phyloP scores from a whole-genome alignment of 2,113 vertebrate genomes.

The Heliornis fulica region DNA sequence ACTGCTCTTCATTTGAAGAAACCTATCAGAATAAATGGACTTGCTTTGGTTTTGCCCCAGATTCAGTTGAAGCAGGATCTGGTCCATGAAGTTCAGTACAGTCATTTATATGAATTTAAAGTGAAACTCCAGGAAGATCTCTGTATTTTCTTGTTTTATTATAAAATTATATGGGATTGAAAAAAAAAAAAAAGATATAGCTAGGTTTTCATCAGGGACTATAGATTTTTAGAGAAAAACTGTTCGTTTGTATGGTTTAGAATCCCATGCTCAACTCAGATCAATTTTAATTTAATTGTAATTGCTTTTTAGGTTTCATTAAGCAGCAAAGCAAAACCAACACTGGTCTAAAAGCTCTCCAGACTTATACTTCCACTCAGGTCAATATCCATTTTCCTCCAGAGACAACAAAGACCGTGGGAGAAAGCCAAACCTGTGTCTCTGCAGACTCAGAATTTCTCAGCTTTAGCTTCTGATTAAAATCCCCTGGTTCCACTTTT shows the following conservation, averaged over 20 bases:
- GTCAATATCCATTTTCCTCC: not conserved
- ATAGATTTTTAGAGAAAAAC: not conserved
- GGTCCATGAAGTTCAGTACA: not conserved
- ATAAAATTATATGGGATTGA: not conserved
- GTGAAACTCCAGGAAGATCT: not conserved
- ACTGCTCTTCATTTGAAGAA: not conserved
- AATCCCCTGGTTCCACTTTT: not conserved
- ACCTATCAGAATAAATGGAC: not conserved
- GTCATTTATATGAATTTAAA: not conserved
- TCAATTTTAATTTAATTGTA: constrained; percentile 4
- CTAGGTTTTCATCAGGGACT: not conserved
- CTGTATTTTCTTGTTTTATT: not conserved
- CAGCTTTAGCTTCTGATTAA: not conserved
- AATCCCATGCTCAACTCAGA: not conserved
- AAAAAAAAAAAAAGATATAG: not conserved
- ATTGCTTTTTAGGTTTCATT: not conserved
- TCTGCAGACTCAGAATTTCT: not conserved
- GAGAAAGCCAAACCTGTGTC: not conserved
- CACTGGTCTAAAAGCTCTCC: not conserved
- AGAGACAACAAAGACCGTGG: not conserved
- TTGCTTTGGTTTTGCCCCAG: not conserved
- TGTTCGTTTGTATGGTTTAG: not conserved
- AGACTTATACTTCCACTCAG: not conserved
- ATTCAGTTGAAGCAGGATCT: not conserved
- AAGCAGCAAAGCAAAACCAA: not conserved